Conservation (phyloP, 2,113 vertebrate genomes). For the Neogobius melanostomus region DNA sequence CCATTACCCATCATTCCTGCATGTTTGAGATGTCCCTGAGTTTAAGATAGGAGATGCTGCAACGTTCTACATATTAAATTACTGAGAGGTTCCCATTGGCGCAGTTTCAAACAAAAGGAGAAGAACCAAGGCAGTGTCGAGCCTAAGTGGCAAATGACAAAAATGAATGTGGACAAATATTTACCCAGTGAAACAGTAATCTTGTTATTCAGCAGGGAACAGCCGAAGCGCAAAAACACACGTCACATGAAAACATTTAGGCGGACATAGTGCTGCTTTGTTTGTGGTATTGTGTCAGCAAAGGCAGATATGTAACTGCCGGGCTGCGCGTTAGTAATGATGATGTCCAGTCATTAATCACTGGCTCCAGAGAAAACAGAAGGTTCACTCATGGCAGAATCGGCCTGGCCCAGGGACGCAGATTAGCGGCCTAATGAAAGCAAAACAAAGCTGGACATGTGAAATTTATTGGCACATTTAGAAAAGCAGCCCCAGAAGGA, state of each 20-base stretch:
- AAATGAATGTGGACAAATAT: conserved; percentile 7
- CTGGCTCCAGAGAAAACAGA: conserved; percentile 76
- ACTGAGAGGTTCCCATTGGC: conserved; percentile 1
- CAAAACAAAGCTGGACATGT: conserved; percentile 84
- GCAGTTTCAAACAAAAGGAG: conserved; percentile 1
- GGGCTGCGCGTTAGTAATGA: conserved; percentile 62
- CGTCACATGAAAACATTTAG: conserved; percentile 10
- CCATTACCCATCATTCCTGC: conserved; percentile 44
- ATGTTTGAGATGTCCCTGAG: conserved; percentile 24
- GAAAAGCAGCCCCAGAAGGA: conserved; percentile 73
- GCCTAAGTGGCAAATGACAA: conserved; percentile 12
- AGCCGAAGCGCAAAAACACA: conserved; percentile 5
- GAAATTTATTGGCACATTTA: conserved; percentile 83
- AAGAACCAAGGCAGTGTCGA: neutral
- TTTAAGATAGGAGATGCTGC: conserved; percentile 25
- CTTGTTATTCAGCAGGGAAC: conserved; percentile 10
- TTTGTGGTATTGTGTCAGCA: conserved; percentile 61
- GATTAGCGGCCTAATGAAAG: conserved; percentile 82
- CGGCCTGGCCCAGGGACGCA: conserved; percentile 70
- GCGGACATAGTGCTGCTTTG: conserved; percentile 20
- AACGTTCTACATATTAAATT: conserved; percentile 8
- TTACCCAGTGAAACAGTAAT: neutral
- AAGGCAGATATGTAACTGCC: conserved; percentile 70
- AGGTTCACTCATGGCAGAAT: conserved; percentile 71
- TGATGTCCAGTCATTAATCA: conserved; percentile 78